phyloP scores from a whole-genome alignment of 35 echinoderm and acorn worm genomes.

The Anneissia japonica region DNA sequence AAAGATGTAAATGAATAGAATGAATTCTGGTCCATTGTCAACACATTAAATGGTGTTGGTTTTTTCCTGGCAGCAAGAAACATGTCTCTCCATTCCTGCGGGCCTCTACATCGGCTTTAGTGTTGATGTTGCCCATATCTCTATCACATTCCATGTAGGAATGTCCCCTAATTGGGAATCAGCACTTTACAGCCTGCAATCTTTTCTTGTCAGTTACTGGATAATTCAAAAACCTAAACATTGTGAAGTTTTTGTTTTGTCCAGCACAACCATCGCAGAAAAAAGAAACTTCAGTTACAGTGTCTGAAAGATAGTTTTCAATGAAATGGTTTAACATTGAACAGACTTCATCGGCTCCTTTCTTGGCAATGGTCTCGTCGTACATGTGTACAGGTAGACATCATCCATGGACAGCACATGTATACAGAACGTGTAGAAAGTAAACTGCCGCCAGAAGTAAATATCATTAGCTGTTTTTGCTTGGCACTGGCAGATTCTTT shows the following conservation, averaged over 20 bases:
- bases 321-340: background rate
- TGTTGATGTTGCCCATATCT: background rate
- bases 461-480: too few species aligned
- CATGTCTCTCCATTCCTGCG: background rate
- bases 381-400: too few species aligned
- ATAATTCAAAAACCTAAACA: background rate
- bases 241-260: background rate
- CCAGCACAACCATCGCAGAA: background rate
- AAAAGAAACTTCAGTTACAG: background rate
- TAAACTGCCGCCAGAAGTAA: too few species aligned
- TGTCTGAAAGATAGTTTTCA: background rate
- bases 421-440: too few species aligned
- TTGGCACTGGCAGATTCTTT: too few species aligned
- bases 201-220: background rate
- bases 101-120: background rate
- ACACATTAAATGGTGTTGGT: too few species aligned
- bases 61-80: background rate
- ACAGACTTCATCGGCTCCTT: too few species aligned
- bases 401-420: too few species aligned
- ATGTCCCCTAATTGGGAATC: background rate
- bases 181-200: too few species aligned
- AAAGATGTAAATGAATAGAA: too few species aligned
- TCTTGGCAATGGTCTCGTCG: too few species aligned
- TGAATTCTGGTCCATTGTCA: too few species aligned
- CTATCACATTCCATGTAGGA: background rate